These are phyloP conservation scores for Melinaea marsaeus DNA, from an alignment of 2,888 invertebrate genomes.

Conservation along the genomic window DNA sequence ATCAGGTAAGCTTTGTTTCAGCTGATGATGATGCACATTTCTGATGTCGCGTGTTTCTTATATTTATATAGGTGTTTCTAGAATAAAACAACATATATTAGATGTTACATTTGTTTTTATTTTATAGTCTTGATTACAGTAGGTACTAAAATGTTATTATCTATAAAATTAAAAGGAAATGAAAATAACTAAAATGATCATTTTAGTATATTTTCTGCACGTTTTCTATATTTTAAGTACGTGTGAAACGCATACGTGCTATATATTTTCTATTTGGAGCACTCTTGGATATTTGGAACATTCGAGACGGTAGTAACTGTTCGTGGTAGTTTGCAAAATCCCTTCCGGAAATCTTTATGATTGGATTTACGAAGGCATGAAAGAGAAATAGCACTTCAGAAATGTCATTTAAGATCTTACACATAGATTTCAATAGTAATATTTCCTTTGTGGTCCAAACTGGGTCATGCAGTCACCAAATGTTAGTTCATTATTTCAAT, in stretches of 20 bases:
- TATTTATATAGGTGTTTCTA: constrained; percentile 5
- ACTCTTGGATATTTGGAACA: no score
- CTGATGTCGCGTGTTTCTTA: constrained; percentile 21
- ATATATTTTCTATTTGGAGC: no score
- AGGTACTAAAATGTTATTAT: no score
- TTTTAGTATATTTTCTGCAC: no score
- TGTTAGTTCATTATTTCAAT: neutral
- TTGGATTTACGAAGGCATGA: neutral
- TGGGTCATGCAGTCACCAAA: neutral
- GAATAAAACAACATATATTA: neutral
- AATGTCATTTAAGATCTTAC: neutral
- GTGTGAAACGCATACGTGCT: no score
- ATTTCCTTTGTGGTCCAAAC: constrained; percentile 4
- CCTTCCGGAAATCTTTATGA: constrained; percentile 9
- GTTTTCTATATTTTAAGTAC: no score
- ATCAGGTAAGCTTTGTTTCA: constrained; percentile 66
- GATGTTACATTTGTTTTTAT: no score
- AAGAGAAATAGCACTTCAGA: neutral
- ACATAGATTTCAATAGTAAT: neutral
- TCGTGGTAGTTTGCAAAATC: constrained; percentile 18
- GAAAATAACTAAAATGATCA: no score
- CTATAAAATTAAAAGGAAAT: no score
- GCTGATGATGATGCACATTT: constrained; percentile 14
- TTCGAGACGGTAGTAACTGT: constrained; percentile 16
- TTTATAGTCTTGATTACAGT: no score